Percentiles rank a stretch among this genome's conserved stretches.
Evolutionary conservation across 1,140 invertebrate genomes (phyloP).

Genomic region (Meloidogyne chitwoodi): DNA sequence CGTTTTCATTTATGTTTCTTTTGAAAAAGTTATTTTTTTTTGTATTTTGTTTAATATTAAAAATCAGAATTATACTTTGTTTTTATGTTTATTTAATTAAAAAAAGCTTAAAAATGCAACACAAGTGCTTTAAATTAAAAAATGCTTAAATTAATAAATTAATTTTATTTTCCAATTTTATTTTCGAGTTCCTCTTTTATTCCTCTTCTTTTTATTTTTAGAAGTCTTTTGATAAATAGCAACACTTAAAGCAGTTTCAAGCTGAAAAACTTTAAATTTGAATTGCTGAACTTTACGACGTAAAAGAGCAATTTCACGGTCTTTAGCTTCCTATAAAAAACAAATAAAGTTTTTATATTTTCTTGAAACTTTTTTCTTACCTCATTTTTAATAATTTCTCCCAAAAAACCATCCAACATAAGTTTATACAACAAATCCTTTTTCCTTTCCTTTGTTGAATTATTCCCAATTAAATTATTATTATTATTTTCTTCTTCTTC

Average conservation of each 20-base stretch:
- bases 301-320: not conserved
- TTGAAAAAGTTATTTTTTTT: too few relatives aligned
- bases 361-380: not conserved
- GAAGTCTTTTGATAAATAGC: constrained; percentile 15
- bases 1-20: too few relatives aligned
- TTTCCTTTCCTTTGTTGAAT: not conserved
- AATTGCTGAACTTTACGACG: not conserved
- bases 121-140: too few relatives aligned
- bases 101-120: too few relatives aligned
- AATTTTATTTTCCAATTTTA: not conserved
- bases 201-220: constrained; percentile 8
- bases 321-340: not conserved
- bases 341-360: too few relatives aligned
- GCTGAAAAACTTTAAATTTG: not conserved
- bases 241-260: not conserved
- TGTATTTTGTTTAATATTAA: too few relatives aligned
- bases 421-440: not conserved
- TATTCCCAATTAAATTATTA: not conserved
- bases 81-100: too few relatives aligned
- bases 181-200: not conserved
- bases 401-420: not conserved
- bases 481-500: not conserved
- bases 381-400: not conserved
- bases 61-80: too few relatives aligned
- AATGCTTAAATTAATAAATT: not conserved